Conservation (phyloP, 2,797 vertebrate genomes). For the Chromobotia macracanthus region DNA sequence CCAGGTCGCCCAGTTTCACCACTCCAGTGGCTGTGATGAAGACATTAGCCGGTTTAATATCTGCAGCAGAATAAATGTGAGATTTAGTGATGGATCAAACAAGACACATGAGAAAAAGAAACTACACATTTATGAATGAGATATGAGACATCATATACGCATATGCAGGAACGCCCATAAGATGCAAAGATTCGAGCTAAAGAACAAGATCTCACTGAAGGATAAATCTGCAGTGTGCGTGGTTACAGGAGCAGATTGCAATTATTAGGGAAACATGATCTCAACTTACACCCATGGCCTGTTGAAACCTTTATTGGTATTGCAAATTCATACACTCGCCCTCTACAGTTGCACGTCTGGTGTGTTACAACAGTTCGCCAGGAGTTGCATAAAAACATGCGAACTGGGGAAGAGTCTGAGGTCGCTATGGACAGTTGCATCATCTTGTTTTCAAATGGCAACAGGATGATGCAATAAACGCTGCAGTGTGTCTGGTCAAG, state of each 20-base stretch:
- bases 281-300: background rate
- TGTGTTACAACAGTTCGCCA: conserved; percentile 35
- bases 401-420: conserved; percentile 29
- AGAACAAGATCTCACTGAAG: conserved; percentile 29
- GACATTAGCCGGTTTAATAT: conserved; percentile 97
- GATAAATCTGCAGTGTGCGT: too few species aligned
- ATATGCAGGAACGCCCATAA: conserved; percentile 35
- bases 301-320: background rate
- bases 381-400: conserved; percentile 39
- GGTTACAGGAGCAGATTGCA: too few species aligned
- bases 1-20: conserved; percentile 96
- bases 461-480: conserved; percentile 30
- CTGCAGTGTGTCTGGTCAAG: conserved; percentile 41
- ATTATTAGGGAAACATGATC: conserved; percentile 14
- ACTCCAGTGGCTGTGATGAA: conserved; percentile 98
- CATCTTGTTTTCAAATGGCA: conserved; percentile 47
- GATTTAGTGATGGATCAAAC: background rate
- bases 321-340: background rate
- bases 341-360: background rate
- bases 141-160: conserved; percentile 27
- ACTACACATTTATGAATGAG: background rate
- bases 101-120: background rate
- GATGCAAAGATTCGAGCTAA: conserved; percentile 14
- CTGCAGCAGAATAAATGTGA: conserved; percentile 68
- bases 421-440: conserved; percentile 19